A percentile compares a stretch with the other conserved stretches of the same genome.
These are phyloP conservation scores for Diabrotica virgifera DNA, from an alignment of 1,140 invertebrate species.

Conservation along the genomic window DNA sequence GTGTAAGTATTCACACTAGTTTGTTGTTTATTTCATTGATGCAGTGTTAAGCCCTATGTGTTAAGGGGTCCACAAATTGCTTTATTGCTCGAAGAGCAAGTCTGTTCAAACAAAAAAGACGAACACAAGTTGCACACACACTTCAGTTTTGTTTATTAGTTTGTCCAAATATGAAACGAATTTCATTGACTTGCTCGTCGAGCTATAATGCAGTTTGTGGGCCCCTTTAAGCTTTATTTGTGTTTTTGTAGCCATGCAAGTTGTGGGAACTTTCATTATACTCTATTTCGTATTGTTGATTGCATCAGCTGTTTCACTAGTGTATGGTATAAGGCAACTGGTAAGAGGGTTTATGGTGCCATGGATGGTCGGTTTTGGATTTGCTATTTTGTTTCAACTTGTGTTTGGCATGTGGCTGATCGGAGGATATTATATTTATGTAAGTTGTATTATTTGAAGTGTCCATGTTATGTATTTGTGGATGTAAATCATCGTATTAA, in stretches of 20 bases:
- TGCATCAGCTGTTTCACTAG: conserved; percentile 61
- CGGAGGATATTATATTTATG: conserved; percentile 86
- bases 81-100: too few relatives aligned
- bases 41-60: neutral
- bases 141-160: too few relatives aligned
- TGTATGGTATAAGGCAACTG: conserved; percentile 60
- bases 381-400: conserved; percentile 72
- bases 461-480: conserved; percentile 5
- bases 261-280: conserved; percentile 70
- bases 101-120: too few relatives aligned
- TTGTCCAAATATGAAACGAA: too few relatives aligned
- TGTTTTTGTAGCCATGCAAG: conserved; percentile 66
- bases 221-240: too few relatives aligned
- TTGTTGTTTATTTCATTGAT: too few relatives aligned
- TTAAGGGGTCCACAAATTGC: too few relatives aligned
- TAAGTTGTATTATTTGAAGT: conserved; percentile 53
- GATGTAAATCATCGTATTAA: neutral
- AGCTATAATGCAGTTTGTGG: too few relatives aligned
- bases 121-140: too few relatives aligned
- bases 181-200: too few relatives aligned
- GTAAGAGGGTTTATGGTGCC: conserved; percentile 76
- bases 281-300: conserved; percentile 70
- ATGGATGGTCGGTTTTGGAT: conserved; percentile 70
- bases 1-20: conserved; percentile 57
- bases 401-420: conserved; percentile 79